Base-by-base conservation (phyloP, 1,140 invertebrate genomes). In the Drosophila pachea region DNA sequence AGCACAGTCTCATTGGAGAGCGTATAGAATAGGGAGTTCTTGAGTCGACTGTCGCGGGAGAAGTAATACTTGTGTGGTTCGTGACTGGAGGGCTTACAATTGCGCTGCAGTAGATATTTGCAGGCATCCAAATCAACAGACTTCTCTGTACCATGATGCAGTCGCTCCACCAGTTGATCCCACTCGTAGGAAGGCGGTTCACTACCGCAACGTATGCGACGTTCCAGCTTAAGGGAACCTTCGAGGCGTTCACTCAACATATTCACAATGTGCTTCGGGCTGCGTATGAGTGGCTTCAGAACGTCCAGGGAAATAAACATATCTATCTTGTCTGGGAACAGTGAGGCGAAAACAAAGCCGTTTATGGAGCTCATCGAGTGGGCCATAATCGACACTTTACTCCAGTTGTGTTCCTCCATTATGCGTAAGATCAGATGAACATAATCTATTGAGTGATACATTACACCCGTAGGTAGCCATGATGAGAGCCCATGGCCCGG, bases 401-500 rank as follows among this genome's bases (percentile, higher is more conserved):
- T 89, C 94, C 94, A 95, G 62, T 92, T 91, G 74, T 93, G 93
- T 70, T 94, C 90, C 36, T 93, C 90, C 62, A 91, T 90, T 16
- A 95, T 83, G 42, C 91, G 89, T 11, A 91, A 86, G 0, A 95
- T 86, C 31, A 92, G 48, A 5, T 92, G 75, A 0, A 92, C 83
- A 65, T 91, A 90, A 60, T 93, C 91, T 61, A 92, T 90, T 7
- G 90, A 90, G 73, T 92, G 90, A 78, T 95, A 95, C 40, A 90
- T 89, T 49, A 91, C 89, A 87, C 91, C 95, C 32, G 86, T 64
- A 3, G 94, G 94, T 36, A 92, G 78, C 90, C 92, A 92, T 0
- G 93, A 93, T 0, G 94, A 95, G 4, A 91, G 77, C 2, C 95
- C 95, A 89, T 95, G 94, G 2, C 88, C 94, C 0, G 93, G 94